These are phyloP conservation scores for Trogon surrucura DNA, from an alignment of 2,113 vertebrate species.

Conservation along the genomic window DNA sequence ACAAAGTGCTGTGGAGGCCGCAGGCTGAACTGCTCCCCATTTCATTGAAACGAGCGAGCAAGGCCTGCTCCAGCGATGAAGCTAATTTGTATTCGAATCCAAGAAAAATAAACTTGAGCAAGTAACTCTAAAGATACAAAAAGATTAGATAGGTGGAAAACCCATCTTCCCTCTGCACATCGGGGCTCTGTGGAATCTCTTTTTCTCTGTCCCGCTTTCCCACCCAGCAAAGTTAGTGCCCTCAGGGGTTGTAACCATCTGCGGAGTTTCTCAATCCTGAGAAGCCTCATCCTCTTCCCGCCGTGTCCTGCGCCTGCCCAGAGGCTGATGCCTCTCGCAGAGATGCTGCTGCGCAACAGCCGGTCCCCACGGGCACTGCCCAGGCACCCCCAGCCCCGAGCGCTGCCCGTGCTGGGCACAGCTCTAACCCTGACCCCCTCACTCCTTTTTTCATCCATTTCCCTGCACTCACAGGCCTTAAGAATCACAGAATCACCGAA, in stretches of 20 bases:
- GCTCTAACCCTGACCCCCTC: fast-evolving
- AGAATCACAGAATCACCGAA: no score
- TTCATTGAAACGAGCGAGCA: neutral
- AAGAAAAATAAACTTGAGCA: neutral
- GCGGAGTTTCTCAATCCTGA: neutral
- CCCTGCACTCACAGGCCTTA: neutral
- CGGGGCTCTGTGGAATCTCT: neutral
- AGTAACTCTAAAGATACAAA: neutral
- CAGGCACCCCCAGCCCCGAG: fast-evolving
- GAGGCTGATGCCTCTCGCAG: fast-evolving
- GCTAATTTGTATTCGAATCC: neutral
- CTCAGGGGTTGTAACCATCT: neutral
- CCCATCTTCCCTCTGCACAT: neutral
- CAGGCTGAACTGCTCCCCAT: neutral
- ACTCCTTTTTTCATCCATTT: neutral
- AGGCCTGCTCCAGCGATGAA: neutral
- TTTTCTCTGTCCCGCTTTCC: neutral
- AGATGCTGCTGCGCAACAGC: fast-evolving
- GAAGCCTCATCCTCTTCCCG: fast-evolving
- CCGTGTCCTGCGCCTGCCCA: fast-evolving
- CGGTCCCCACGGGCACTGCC: fast-evolving
- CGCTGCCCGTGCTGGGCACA: fast-evolving
- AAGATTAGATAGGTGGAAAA: neutral
- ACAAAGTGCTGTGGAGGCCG: neutral
- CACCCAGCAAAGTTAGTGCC: neutral